These are phyloP conservation scores for Cataglyphis albicans DNA, from an alignment of 2,888 invertebrate genomes.

Conservation along the genomic window DNA sequence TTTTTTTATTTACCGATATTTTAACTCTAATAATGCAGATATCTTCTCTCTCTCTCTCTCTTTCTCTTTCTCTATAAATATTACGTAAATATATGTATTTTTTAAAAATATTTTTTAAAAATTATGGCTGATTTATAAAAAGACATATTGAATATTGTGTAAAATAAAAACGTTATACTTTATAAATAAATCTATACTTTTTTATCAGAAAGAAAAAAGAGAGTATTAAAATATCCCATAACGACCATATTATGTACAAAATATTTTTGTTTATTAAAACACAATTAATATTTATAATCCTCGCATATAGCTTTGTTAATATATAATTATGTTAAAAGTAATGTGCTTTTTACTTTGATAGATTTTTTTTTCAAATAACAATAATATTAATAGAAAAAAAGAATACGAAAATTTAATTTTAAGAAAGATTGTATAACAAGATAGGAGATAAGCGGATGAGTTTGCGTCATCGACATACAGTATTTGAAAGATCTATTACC, in stretches of 20 bases:
- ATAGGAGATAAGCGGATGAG: constrained; percentile 56
- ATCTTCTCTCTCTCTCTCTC: not conserved
- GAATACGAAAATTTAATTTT: constrained; percentile 32
- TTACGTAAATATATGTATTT: not conserved
- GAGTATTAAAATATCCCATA: constrained; percentile 11
- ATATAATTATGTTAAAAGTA: not conserved
- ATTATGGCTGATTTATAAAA: not conserved
- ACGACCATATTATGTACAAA: not conserved
- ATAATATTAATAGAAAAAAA: constrained; percentile 1
- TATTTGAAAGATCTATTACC: constrained; percentile 72
- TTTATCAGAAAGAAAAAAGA: not conserved
- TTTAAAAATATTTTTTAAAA: not conserved
- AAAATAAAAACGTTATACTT: not conserved
- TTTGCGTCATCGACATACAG: constrained; percentile 68
- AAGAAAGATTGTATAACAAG: constrained; percentile 39
- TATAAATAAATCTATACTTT: constrained; percentile 2
- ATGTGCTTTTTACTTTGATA: not conserved
- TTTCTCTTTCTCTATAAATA: not conserved
- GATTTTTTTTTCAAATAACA: not conserved
- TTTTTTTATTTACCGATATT: not conserved
- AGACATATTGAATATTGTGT: not conserved
- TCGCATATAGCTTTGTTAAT: not conserved
- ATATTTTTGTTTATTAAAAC: not conserved
- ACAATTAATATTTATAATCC: not conserved
- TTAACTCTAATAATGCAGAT: constrained; percentile 4